Conservation (phyloP, 2,888 invertebrate genomes). For the Ephialtes manifestator region DNA sequence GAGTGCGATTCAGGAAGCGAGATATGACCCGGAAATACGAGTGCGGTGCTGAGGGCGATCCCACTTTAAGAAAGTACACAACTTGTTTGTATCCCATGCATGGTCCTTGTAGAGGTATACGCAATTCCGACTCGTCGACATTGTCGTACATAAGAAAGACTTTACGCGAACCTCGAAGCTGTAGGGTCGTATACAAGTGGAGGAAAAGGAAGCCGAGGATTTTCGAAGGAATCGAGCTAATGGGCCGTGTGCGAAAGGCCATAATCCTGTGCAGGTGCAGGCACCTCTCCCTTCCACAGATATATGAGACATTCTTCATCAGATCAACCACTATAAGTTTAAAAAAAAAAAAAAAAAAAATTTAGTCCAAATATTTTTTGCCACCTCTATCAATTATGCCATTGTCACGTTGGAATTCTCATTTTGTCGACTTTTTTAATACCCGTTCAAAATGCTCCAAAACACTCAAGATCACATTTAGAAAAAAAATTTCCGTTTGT, state of each 20-base stretch:
- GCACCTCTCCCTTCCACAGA: not conserved
- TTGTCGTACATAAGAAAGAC: conserved; percentile 18
- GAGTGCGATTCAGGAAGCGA: not conserved
- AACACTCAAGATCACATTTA: no score
- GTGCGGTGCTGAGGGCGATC: not conserved
- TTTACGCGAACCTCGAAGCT: not conserved
- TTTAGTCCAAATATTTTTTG: no score
- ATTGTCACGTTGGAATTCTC: no score
- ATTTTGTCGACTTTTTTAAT: no score
- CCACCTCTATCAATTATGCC: no score
- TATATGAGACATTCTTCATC: not conserved
- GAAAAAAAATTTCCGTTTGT: no score
- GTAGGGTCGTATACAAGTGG: conserved; percentile 6
- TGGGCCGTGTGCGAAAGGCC: conserved; percentile 30
- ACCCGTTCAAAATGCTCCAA: no score
- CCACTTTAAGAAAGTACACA: not conserved
- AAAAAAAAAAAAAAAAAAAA: no score
- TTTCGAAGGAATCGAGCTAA: conserved; percentile 27
- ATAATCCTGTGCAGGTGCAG: conserved; percentile 29
- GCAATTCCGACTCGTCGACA: conserved; percentile 16
- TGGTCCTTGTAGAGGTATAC: not conserved
- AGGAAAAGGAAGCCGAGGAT: conserved; percentile 5
- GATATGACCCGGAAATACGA: not conserved
- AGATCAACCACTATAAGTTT: no score
- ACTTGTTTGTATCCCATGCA: not conserved